phyloP scores from a whole-genome alignment of 2,797 vertebrate species.

The Platyrinchus mystaceus region DNA sequence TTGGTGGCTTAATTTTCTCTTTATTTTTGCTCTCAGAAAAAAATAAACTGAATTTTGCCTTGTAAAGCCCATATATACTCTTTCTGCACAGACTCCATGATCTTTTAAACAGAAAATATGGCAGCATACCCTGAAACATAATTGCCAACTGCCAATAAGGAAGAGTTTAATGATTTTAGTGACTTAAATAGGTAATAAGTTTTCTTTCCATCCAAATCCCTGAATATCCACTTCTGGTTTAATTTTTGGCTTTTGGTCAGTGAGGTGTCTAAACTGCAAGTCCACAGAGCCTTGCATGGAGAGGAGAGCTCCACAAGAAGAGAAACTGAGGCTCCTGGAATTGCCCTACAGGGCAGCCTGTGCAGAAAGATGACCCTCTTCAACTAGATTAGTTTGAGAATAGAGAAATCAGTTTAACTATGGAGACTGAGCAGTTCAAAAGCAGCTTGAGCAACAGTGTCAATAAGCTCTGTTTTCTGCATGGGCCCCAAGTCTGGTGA shows the following conservation, averaged over 20 bases:
- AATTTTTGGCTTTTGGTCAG: background rate
- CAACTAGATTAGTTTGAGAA: background rate
- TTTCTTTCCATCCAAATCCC: background rate
- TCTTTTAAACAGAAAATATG: background rate
- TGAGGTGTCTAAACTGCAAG: background rate
- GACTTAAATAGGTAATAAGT: background rate
- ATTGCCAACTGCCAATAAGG: background rate
- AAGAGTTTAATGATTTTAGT: background rate
- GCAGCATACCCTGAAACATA: background rate
- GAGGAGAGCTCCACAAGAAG: background rate
- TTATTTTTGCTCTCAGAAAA: background rate
- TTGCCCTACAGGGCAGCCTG: background rate
- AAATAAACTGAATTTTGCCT: background rate
- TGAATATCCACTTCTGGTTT: background rate
- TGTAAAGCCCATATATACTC: background rate
- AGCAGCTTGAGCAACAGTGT: background rate
- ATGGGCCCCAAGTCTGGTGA: background rate
- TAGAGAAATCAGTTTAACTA: background rate
- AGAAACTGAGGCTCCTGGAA: background rate
- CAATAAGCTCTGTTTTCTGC: background rate
- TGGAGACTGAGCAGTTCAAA: background rate
- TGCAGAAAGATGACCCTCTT: background rate
- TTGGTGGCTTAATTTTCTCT: background rate
- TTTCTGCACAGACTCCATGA: background rate
- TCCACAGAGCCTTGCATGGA: background rate